These are phyloP conservation scores for Eueremaeus valkanovi DNA, from an alignment of 2,888 invertebrate genomes.

Conservation along the genomic window DNA sequence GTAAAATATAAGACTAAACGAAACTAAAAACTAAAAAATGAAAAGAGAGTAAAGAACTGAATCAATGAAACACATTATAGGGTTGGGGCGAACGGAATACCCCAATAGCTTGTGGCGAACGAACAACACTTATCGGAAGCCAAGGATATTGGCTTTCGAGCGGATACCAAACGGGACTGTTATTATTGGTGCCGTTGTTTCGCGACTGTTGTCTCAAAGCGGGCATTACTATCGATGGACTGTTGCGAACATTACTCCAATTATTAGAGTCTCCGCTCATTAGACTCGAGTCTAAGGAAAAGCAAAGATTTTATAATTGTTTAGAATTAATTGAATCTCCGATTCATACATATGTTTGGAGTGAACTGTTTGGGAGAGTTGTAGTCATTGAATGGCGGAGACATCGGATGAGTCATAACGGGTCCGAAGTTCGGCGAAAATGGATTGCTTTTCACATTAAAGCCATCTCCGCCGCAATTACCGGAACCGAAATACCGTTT, in stretches of 20 bases:
- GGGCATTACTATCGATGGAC: background rate
- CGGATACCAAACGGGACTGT: conserved; percentile 1
- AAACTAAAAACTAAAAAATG: too few relatives aligned
- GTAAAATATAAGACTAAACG: too few relatives aligned
- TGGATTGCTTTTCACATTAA: background rate
- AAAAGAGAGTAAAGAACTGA: background rate
- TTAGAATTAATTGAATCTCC: background rate
- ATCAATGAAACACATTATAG: background rate
- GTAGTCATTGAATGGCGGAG: background rate
- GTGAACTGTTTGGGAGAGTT: background rate
- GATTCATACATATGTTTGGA: background rate
- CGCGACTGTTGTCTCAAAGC: background rate
- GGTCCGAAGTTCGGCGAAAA: background rate
- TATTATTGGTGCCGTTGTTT: background rate
- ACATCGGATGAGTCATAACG: background rate
- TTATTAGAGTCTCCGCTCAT: conserved; percentile 10
- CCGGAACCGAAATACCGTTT: background rate
- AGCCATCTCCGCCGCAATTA: background rate
- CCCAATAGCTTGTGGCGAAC: background rate
- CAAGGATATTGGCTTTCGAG: background rate
- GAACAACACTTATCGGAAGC: background rate
- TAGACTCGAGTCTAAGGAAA: background rate
- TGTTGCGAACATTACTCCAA: background rate
- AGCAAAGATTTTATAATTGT: background rate
- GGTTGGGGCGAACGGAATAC: conserved; percentile 12